phyloP scores from a whole-genome alignment of 1,140 invertebrate genomes.

The Pseudomyrmex pallidus region DNA sequence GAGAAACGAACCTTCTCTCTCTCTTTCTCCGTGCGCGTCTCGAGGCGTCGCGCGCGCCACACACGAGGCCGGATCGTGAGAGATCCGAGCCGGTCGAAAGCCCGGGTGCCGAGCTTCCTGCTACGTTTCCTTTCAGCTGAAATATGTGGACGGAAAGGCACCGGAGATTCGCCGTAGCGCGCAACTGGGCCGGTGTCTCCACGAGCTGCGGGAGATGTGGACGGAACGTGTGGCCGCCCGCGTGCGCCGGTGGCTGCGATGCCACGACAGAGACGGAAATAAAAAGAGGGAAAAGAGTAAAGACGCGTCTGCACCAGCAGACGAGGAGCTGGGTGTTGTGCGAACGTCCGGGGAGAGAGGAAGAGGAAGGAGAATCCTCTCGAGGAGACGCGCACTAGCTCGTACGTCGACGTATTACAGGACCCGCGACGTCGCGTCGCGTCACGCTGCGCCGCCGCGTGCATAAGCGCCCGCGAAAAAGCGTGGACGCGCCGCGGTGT shows the following conservation, averaged over 20 bases:
- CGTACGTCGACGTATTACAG: constrained; percentile 50
- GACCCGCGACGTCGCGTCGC: constrained; percentile 57
- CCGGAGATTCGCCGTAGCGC: constrained; percentile 59
- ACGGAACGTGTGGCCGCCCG: constrained; percentile 59
- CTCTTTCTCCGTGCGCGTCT: constrained; percentile 17
- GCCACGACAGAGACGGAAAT: constrained; percentile 21
- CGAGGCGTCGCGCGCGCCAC: constrained; percentile 64
- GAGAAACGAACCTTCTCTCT: constrained; percentile 68
- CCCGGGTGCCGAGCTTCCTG: background rate
- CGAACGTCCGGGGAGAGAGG: background rate
- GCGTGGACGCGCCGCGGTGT: constrained; percentile 25
- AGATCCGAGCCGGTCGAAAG: constrained; percentile 53
- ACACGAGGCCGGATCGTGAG: constrained; percentile 76
- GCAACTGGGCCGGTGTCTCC: constrained; percentile 72
- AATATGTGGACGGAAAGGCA: constrained; percentile 30
- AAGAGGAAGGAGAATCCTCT: background rate
- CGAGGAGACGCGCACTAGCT: constrained; percentile 40
- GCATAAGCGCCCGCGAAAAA: constrained; percentile 54
- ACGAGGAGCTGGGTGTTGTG: constrained; percentile 30
- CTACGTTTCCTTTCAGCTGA: background rate
- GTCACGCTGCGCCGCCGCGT: constrained; percentile 45
- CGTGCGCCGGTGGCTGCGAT: constrained; percentile 41
- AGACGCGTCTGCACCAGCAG: constrained; percentile 11
- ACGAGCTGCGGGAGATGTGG: constrained; percentile 59
- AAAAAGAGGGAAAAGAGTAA: constrained; percentile 14